A percentile compares a stretch with the other conserved stretches of the same genome.
Conservation (phyloP, 2,113 vertebrate species). For the Oncorhynchus kisutch region DNA sequence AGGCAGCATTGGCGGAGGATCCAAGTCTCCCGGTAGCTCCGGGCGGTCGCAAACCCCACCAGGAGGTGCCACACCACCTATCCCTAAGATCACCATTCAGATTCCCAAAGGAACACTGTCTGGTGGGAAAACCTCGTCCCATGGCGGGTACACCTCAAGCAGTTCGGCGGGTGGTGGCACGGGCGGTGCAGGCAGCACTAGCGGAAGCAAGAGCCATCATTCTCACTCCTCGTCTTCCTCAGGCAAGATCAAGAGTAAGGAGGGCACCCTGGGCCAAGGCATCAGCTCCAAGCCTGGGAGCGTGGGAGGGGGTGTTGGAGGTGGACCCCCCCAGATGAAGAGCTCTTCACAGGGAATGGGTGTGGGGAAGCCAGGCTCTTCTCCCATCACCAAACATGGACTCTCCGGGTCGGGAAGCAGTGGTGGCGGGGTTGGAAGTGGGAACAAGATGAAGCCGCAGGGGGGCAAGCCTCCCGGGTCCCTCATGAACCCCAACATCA, state of each 20-base stretch:
- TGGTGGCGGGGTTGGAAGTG: slow-evolving; percentile 68
- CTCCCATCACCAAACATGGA: slow-evolving; percentile 92
- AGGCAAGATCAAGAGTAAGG: slow-evolving; percentile 93
- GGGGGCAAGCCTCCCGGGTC: slow-evolving; percentile 90
- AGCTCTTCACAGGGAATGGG: slow-evolving; percentile 86
- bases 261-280: slow-evolving; percentile 84
- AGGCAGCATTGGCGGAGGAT: slow-evolving; percentile 82
- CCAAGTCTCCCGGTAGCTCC: slow-evolving; percentile 94
- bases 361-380: slow-evolving; percentile 88
- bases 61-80: slow-evolving; percentile 89
- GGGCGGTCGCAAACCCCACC: slow-evolving; percentile 95
- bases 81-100: slow-evolving; percentile 98
- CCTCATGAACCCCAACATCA: slow-evolving; percentile 94
- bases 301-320: slow-evolving; percentile 74
- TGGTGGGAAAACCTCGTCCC: slow-evolving; percentile 91
- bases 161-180: slow-evolving; percentile 78
- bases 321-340: slow-evolving; percentile 80
- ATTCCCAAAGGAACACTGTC: slow-evolving; percentile 93
- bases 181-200: slow-evolving; percentile 58
- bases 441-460: slow-evolving; percentile 91
- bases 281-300: slow-evolving; percentile 84
- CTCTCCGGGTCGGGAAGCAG: slow-evolving; percentile 76
- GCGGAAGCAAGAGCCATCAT: slow-evolving; percentile 93
- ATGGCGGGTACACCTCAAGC: slow-evolving; percentile 90
- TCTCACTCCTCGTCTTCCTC: slow-evolving; percentile 90